Conservation (phyloP, 2,888 invertebrate species). For the Scaptomyza reducta region DNA sequence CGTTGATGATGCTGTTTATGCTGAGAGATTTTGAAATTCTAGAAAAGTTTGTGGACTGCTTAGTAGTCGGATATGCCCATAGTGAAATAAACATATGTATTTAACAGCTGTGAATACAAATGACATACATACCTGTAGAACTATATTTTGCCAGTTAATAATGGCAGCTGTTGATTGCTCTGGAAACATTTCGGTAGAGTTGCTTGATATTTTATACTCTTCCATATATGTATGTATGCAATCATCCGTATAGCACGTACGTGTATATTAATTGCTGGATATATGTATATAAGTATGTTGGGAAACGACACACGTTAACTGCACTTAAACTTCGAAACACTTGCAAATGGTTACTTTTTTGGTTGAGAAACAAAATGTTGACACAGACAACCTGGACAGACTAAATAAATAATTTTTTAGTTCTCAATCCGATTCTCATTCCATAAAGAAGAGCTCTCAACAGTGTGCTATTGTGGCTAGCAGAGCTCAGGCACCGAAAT, state of each 20-base stretch:
- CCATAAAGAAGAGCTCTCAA: constrained; percentile 32
- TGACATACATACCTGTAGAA: constrained; percentile 64
- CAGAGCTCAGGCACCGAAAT: constrained; percentile 64
- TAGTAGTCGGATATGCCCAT: constrained; percentile 59
- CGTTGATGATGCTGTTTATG: constrained; percentile 46
- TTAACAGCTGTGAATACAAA: constrained; percentile 64
- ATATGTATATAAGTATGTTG: not conserved
- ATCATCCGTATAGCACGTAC: not conserved
- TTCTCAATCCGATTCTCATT: constrained; percentile 7
- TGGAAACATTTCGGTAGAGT: constrained; percentile 30
- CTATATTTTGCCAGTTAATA: constrained; percentile 30
- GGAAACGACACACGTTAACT: constrained; percentile 49
- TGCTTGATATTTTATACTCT: constrained; percentile 46
- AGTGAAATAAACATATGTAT: constrained; percentile 14
- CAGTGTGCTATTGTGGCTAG: constrained; percentile 37
- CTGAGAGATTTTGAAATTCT: constrained; percentile 61
- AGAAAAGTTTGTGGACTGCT: constrained; percentile 51
- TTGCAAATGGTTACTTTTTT: constrained; percentile 37
- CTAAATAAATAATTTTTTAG: constrained; percentile 22
- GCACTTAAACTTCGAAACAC: constrained; percentile 61
- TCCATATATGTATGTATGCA: not conserved
- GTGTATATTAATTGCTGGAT: constrained; percentile 4
- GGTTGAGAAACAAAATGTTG: constrained; percentile 19
- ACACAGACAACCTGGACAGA: constrained; percentile 47
- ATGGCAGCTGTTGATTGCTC: constrained; percentile 22